Percentiles rank a stretch among this genome's conserved stretches.
phyloP scores from a whole-genome alignment of 2,888 invertebrate genomes.

The Nasonia oneida region DNA sequence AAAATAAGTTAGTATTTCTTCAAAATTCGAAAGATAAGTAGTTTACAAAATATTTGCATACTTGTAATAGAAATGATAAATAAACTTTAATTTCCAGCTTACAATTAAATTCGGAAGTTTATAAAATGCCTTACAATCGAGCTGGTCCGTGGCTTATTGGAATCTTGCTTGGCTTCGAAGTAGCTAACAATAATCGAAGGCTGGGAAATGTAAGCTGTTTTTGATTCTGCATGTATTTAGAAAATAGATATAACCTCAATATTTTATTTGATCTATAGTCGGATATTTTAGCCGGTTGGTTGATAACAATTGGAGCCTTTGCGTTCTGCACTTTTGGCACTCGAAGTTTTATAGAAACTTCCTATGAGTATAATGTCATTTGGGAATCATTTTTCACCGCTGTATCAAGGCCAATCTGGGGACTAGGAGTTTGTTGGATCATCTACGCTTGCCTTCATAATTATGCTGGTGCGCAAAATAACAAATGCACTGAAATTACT shows the following conservation, averaged over 20 bases:
- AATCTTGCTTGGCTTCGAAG: conserved; percentile 61
- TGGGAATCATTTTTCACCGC: conserved; percentile 78
- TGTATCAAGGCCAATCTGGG: conserved; percentile 79
- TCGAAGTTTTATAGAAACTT: conserved; percentile 69
- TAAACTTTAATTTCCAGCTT: not conserved
- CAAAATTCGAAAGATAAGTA: not conserved
- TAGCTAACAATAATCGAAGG: conserved; percentile 59
- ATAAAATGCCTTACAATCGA: conserved; percentile 61
- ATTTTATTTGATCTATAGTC: conserved; percentile 54
- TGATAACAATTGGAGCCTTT: conserved; percentile 58
- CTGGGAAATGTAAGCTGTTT: conserved; percentile 74
- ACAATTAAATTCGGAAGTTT: conserved; percentile 48
- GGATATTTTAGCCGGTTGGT: conserved; percentile 64
- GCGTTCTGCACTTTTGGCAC: conserved; percentile 63
- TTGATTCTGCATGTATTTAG: not conserved
- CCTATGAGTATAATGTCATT: conserved; percentile 73
- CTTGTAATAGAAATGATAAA: not conserved
- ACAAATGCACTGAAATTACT: not conserved
- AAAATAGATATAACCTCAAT: not conserved
- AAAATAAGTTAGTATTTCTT: conserved; percentile 76
- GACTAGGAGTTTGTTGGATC: conserved; percentile 80
- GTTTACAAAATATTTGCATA: not conserved
- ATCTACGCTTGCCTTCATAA: conserved; percentile 80
- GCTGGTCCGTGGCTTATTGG: conserved; percentile 64
- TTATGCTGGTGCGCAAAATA: conserved; percentile 76